Base-by-base conservation (phyloP, 2,797 vertebrate species). In the Triplophysa yarkandensis region DNA sequence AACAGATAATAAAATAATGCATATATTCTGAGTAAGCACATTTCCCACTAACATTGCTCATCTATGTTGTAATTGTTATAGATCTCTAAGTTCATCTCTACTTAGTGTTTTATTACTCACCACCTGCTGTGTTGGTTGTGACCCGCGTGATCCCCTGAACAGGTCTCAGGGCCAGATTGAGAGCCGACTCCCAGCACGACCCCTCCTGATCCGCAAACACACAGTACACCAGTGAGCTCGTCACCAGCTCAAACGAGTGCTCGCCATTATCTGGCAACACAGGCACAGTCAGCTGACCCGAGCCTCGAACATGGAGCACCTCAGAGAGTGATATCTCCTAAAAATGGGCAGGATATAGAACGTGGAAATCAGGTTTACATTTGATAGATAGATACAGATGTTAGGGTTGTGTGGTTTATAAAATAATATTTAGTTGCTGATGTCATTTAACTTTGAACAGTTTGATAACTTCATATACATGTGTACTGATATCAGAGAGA, bases 241-340 rank as follows among this genome's bases (percentile, higher is more conserved):
- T 93, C 84, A 85, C 86, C 83, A 93, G 73, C 87, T 93, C 92
- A 0, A 93, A 85, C 7, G 85, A 88, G 78, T 89, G 90, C 17
- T 4, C 0, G 5, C 17, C 7, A 14, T 50, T 1, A 17, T 72
- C 84, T 0, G 81, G 60, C 58, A 70, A 28, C 17, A 1, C 13
- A 6, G 87, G 62, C 48, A 80, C 30, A 0, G 76, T 60, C 54
- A 90, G 81, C 6, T 89, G 86, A 60, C 66, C 16, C 13, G 84
- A 43, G 25, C 87, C 87, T 73, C 86, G 85, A 2, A 93, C 87
- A 84, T 88, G 84, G 79, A 93, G 87, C 82, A 93, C 90, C 80
- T 92, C 87, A 0, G 88, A 91, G 23, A 93, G 85, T 17, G 83
- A 57, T 71, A 93, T 85, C 85, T 92, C 91, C 92, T 93, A 80